A percentile compares a stretch with the other conserved stretches of the same genome.
These are phyloP conservation scores for Anthopleura xanthogrammica DNA, from an alignment of 92 coral and sea anemone genomes.

Conservation along the genomic window DNA sequence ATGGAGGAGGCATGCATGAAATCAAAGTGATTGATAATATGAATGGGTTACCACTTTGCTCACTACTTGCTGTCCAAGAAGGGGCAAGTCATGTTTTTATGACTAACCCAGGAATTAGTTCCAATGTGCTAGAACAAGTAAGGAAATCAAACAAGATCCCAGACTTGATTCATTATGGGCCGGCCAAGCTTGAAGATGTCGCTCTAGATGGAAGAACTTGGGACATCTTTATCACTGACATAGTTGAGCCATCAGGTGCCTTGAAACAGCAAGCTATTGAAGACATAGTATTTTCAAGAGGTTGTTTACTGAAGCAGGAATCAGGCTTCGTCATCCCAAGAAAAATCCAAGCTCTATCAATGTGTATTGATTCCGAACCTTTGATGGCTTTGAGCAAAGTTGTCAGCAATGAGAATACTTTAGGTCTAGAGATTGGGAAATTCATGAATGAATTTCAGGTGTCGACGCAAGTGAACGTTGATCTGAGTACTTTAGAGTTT, in stretches of 20 bases:
- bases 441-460: constrained; percentile 88
- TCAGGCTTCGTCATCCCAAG: constrained; percentile 64
- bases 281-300: constrained; percentile 87
- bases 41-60: constrained; percentile 58
- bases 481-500: constrained; percentile 65
- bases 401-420: constrained; percentile 61
- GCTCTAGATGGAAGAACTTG: constrained; percentile 61
- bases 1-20: not conserved
- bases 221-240: constrained; percentile 72
- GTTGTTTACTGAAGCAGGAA: constrained; percentile 66
- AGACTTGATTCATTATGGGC: constrained; percentile 44
- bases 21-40: constrained; percentile 58
- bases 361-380: constrained; percentile 77
- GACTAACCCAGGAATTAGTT: constrained; percentile 38
- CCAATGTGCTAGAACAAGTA: constrained; percentile 38
- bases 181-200: constrained; percentile 69
- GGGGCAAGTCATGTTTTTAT: constrained; percentile 52
- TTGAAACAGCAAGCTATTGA: constrained; percentile 79
- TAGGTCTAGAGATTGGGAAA: constrained; percentile 77
- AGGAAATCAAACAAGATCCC: constrained; percentile 39
- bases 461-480: constrained; percentile 75
- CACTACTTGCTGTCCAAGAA: constrained; percentile 55
- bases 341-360: constrained; percentile 54
- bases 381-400: constrained; percentile 66
- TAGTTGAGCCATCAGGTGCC: constrained; percentile 88